A percentile compares a stretch with the other conserved stretches of the same genome.
These are phyloP conservation scores for Halotydeus destructor DNA, from an alignment of 1,140 invertebrate genomes.

Conservation along the genomic window DNA sequence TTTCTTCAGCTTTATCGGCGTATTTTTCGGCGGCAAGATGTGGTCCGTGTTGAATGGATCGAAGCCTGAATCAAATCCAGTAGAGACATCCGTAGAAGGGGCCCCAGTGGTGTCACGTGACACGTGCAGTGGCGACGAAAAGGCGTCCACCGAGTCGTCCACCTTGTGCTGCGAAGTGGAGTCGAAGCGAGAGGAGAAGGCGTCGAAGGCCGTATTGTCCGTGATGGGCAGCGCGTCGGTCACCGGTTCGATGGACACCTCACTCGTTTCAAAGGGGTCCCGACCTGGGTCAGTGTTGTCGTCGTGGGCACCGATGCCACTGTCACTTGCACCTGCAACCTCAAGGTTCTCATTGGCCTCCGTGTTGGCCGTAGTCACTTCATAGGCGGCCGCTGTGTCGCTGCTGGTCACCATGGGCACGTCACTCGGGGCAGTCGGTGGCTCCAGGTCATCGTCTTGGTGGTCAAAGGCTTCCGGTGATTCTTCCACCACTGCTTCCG, in stretches of 20 bases:
- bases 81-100: conserved; percentile 9
- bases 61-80: conserved; percentile 18
- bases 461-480: background rate
- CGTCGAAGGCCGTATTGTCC: conserved; percentile 21
- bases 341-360: background rate
- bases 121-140: conserved; percentile 30
- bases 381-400: background rate
- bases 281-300: conserved; percentile 9
- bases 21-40: conserved; percentile 15
- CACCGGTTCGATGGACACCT: conserved; percentile 7
- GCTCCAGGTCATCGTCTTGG: background rate
- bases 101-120: no score
- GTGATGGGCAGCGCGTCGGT: conserved; percentile 14
- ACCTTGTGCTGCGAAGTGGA: conserved; percentile 9
- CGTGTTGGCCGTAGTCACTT: background rate
- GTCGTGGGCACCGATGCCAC: background rate
- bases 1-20: conserved; percentile 6
- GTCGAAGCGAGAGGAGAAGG: conserved; percentile 21
- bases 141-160: conserved; percentile 35
- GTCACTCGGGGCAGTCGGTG: background rate
- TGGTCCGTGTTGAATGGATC: conserved; percentile 15
- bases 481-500: background rate
- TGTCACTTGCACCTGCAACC: conserved; percentile 1
- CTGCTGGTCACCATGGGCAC: background rate
- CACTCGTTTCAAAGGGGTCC: conserved; percentile 17